These are phyloP conservation scores for Siniperca knerii DNA, from an alignment of 2,113 vertebrate genomes.

Conservation along the genomic window DNA sequence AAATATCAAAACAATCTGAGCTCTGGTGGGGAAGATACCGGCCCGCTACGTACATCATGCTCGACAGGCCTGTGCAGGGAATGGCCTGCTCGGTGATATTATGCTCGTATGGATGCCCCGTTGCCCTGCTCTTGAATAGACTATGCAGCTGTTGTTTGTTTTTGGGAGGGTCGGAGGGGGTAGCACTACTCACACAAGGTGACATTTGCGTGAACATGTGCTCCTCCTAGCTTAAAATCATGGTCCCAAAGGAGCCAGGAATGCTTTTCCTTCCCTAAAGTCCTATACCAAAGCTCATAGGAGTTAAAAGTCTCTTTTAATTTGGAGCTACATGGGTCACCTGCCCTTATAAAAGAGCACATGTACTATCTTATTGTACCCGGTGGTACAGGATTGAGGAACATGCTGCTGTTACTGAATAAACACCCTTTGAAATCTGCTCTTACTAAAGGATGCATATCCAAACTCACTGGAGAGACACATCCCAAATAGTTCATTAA, in stretches of 20 bases:
- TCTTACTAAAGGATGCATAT: conserved; percentile 38
- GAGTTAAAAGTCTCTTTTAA: conserved; percentile 48
- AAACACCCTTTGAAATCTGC: conserved; percentile 41
- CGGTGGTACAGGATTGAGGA: conserved; percentile 47
- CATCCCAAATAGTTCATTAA: conserved; percentile 61
- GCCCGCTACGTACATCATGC: conserved; percentile 83
- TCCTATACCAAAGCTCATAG: neutral
- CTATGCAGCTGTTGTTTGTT: conserved; percentile 71
- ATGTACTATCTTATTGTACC: conserved; percentile 40
- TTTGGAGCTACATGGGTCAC: conserved; percentile 55
- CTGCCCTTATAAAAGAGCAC: conserved; percentile 64
- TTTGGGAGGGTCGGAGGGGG: conserved; percentile 51
- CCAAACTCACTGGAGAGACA: conserved; percentile 19
- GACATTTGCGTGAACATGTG: conserved; percentile 68
- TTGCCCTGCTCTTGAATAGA: conserved; percentile 56
- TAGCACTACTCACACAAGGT: conserved; percentile 73
- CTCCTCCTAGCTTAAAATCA: conserved; percentile 20
- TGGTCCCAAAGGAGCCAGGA: neutral
- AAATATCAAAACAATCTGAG: conserved; percentile 88
- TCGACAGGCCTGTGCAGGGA: conserved; percentile 78
- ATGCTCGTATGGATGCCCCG: conserved; percentile 56
- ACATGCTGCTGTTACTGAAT: conserved; percentile 47
- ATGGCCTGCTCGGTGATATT: conserved; percentile 60
- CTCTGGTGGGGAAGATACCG: conserved; percentile 84
- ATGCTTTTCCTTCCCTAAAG: conserved; percentile 29